These are phyloP conservation scores for Crossocerus cetratus DNA, from an alignment of 2,888 invertebrate species.

Conservation along the genomic window DNA sequence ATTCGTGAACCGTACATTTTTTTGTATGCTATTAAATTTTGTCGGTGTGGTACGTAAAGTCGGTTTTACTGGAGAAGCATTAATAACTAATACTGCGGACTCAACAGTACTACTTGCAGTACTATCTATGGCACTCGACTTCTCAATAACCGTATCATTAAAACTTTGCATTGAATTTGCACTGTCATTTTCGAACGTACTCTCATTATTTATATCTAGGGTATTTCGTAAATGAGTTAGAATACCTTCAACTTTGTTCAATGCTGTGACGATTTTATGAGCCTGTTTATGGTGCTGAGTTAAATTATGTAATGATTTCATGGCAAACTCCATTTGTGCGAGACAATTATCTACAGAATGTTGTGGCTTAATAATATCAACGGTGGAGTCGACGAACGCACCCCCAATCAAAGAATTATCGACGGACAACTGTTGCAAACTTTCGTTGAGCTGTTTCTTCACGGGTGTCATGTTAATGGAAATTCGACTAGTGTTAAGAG, in stretches of 20 bases:
- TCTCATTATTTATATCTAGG: conserved; percentile 39
- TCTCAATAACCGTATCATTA: conserved; percentile 60
- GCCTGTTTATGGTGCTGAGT: conserved; percentile 62
- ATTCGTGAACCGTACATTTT: conserved; percentile 67
- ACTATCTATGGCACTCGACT: conserved; percentile 34
- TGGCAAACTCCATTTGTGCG: conserved; percentile 69
- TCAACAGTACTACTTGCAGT: background rate
- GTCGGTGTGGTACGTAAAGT: conserved; percentile 49
- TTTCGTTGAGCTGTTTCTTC: conserved; percentile 73
- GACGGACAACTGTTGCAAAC: conserved; percentile 71
- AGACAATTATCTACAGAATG: conserved; percentile 69
- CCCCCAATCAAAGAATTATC: conserved; percentile 67
- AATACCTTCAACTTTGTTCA: conserved; percentile 64
- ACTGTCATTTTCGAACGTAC: conserved; percentile 38
- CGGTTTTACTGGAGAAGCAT: conserved; percentile 55
- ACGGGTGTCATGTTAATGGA: conserved; percentile 72
- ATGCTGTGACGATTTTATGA: conserved; percentile 60
- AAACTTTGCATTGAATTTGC: conserved; percentile 37
- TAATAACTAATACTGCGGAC: background rate
- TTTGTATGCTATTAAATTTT: conserved; percentile 53
- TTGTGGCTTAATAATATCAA: conserved; percentile 49
- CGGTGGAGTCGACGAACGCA: conserved; percentile 37
- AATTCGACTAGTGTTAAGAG: conserved; percentile 67
- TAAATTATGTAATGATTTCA: conserved; percentile 66
- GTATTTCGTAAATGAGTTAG: conserved; percentile 60